A percentile compares a stretch with the other conserved stretches of the same genome.
These are phyloP conservation scores for Cinclus cinclus DNA, from an alignment of 2,113 vertebrate genomes.

Conservation along the genomic window DNA sequence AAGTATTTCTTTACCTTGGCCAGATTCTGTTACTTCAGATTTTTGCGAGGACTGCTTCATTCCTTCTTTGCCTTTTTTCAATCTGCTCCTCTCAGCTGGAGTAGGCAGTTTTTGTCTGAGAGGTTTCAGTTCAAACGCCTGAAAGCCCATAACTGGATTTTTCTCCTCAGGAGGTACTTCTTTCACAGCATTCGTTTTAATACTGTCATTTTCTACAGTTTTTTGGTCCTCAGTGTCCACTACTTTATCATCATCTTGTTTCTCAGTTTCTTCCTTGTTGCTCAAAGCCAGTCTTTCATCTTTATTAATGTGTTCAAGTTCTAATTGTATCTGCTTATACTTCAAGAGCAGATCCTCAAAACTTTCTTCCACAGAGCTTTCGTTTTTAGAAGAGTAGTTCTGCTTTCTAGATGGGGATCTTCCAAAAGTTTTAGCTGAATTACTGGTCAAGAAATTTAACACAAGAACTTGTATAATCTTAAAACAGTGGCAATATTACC, in stretches of 20 bases:
- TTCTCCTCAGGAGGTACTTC: constrained; percentile 75
- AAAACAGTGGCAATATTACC: neutral
- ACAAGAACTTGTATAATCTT: neutral
- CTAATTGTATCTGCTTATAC: constrained; percentile 95
- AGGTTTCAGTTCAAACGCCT: constrained; percentile 94
- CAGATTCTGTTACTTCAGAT: constrained; percentile 54
- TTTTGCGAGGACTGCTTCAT: constrained; percentile 66
- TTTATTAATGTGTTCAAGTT: constrained; percentile 93
- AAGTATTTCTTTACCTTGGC: constrained; percentile 69
- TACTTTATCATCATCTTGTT: constrained; percentile 35
- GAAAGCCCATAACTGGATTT: constrained; percentile 85
- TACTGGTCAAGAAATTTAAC: constrained; percentile 74
- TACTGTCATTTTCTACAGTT: constrained; percentile 70
- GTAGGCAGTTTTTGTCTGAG: constrained; percentile 88
- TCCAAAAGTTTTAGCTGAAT: constrained; percentile 83
- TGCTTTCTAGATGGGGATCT: constrained; percentile 80
- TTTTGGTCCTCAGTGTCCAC: constrained; percentile 64
- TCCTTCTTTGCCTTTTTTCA: constrained; percentile 79
- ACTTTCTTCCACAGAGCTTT: constrained; percentile 86
- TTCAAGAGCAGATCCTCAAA: constrained; percentile 95
- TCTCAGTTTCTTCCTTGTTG: constrained; percentile 71
- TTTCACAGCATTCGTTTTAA: constrained; percentile 65
- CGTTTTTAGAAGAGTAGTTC: constrained; percentile 77
- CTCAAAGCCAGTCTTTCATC: constrained; percentile 90
- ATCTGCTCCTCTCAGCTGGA: constrained; percentile 79